A percentile compares a stretch with the other conserved stretches of the same genome.
These are phyloP conservation scores for Physeter macrocephalus DNA, from an alignment of 2,113 vertebrate species.

Conservation along the genomic window DNA sequence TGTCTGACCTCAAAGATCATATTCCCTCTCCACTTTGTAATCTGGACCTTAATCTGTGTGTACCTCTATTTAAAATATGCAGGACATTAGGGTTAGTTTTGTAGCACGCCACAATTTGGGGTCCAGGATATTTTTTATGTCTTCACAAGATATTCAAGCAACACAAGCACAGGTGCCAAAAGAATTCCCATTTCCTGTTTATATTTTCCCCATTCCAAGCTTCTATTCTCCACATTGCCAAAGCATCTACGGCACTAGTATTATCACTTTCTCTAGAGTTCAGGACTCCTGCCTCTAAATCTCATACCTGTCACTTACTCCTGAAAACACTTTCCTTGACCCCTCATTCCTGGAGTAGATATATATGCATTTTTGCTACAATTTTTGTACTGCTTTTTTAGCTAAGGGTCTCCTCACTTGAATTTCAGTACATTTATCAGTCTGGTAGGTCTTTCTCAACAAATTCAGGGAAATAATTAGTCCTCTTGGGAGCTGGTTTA, in stretches of 20 bases:
- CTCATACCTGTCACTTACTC: background rate
- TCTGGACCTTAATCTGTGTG: background rate
- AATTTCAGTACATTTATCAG: background rate
- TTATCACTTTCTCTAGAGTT: background rate
- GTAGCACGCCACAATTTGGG: background rate
- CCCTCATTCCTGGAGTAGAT: background rate
- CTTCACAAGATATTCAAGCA: background rate
- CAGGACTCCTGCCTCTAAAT: background rate
- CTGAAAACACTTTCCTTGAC: background rate
- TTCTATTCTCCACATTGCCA: background rate
- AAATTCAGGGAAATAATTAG: background rate
- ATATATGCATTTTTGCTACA: background rate
- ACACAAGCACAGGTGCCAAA: background rate
- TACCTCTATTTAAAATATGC: background rate
- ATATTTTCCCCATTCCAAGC: background rate
- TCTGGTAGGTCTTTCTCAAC: background rate
- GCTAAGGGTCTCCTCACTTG: background rate
- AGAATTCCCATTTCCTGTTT: background rate
- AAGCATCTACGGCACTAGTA: background rate
- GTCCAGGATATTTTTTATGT: background rate
- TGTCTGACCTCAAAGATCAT: background rate
- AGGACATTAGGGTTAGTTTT: background rate
- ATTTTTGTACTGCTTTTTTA: background rate
- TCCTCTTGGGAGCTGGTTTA: background rate
- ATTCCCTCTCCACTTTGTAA: background rate